Evolutionary conservation across 2,113 vertebrate genomes (phyloP), one percentile per base, ranked within the genome.

Genomic region (Sylvietta virens): DNA sequence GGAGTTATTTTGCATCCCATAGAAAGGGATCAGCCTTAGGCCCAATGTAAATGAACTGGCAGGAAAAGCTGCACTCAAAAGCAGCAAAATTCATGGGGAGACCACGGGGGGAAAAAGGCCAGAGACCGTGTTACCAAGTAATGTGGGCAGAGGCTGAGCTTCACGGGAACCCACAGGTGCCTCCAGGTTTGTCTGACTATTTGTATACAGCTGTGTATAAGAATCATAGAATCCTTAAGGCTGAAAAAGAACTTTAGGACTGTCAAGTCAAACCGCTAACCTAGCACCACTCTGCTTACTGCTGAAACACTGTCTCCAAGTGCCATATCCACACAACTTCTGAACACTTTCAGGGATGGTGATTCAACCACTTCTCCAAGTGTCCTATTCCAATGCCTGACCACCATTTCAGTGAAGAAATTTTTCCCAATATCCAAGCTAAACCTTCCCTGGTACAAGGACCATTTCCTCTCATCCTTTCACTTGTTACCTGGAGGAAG

Each of bases 121-220:
- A 74, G 53, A 44, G 28, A 62, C 8, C 17, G 2, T 39, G 23
- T 50, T 73, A 51, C 16, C 28, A 60, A 76, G 19, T 33, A 37
- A 13, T 23, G 19, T 4, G 7, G 7, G 33, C 35, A 76, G 64
- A 81, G n/a, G 26, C 28, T 76, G 61, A 84, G 31, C 45, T 84
- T 80, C 0, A 0, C 17, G 61, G 47, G 22, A 86, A 27, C 11
- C 8, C 20, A 30, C 40, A 48, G 9, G 17, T 28, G 1, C 12
- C 37, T 89, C 24, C n/a, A 37, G 15, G 9, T 73, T 54, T 60
- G 6, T 76, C 53, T 72, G 17, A 35, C 33, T 65, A 24, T 62
- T 74, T 66, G 14, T 61, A 28, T 18, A 33, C 16, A 85, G 27
- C 24, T 53, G 48, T 45, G 14, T 27, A 17, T 37, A 50, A 79